phyloP scores from a whole-genome alignment of 2,888 invertebrate species.

The Coremacera marginata region DNA sequence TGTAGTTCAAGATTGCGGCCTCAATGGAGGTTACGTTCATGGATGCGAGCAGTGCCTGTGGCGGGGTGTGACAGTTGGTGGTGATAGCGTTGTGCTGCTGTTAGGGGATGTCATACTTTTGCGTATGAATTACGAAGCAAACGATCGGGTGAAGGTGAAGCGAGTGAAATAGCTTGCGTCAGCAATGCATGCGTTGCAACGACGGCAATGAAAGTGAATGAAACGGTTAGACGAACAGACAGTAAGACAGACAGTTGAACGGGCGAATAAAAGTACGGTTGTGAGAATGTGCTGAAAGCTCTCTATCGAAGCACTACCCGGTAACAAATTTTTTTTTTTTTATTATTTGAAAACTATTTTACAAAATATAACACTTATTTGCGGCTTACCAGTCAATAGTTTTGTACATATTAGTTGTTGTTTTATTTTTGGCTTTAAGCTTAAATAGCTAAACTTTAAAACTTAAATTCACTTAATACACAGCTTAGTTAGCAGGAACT shows the following conservation, averaged over 20 bases:
- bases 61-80: no score
- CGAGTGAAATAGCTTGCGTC: neutral
- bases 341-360: neutral
- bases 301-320: neutral
- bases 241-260: no score
- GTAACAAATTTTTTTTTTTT: neutral
- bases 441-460: neutral
- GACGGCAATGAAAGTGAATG: constrained; percentile 17
- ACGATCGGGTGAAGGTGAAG: constrained; percentile 33
- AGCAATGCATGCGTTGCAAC: constrained; percentile 2
- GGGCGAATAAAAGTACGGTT: no score
- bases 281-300: neutral
- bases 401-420: constrained; percentile 26
- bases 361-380: neutral
- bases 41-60: constrained; percentile 39
- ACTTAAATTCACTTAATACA: neutral
- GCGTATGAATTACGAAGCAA: neutral
- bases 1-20: constrained; percentile 67
- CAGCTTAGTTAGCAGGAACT: no score
- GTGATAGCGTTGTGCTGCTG: no score
- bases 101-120: neutral
- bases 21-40: constrained; percentile 68
- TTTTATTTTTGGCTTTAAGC: neutral
- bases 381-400: constrained; percentile 40
- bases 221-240: neutral